phyloP scores from a whole-genome alignment of 2,797 vertebrate genomes.

The Schizopygopsis malacanthus region DNA sequence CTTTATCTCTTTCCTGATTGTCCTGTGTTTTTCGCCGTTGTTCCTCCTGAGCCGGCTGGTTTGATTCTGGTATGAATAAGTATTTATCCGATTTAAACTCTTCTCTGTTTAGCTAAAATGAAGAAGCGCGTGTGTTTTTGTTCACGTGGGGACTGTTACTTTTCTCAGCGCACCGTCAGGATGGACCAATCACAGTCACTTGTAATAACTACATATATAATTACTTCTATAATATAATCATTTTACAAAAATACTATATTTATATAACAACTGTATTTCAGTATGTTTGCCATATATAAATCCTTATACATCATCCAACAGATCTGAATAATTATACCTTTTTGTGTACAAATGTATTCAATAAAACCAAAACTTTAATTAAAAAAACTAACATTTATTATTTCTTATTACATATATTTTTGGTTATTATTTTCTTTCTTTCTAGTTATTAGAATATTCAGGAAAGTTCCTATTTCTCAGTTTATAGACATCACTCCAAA shows the following conservation, averaged over 20 bases:
- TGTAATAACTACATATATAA: background rate
- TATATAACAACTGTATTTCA: background rate
- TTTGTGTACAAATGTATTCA: background rate
- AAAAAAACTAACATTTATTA: background rate
- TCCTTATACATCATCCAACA: background rate
- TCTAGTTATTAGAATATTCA: background rate
- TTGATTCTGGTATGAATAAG: background rate
- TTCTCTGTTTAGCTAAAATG: no score
- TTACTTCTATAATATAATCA: background rate
- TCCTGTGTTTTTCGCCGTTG: background rate
- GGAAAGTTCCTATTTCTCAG: background rate
- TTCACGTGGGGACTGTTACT: background rate
- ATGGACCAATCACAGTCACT: background rate
- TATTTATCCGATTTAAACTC: background rate
- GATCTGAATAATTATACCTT: background rate
- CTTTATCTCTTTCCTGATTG: background rate
- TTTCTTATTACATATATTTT: background rate
- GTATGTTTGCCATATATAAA: background rate
- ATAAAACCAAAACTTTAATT: background rate
- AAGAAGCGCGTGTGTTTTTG: background rate
- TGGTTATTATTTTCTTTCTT: background rate
- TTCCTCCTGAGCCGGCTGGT: background rate
- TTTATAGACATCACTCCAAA: background rate
- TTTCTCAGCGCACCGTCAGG: background rate
- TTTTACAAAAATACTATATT: background rate